These are phyloP conservation scores for Ailurus styani DNA, from an alignment of 2,113 vertebrate genomes.

Conservation along the genomic window DNA sequence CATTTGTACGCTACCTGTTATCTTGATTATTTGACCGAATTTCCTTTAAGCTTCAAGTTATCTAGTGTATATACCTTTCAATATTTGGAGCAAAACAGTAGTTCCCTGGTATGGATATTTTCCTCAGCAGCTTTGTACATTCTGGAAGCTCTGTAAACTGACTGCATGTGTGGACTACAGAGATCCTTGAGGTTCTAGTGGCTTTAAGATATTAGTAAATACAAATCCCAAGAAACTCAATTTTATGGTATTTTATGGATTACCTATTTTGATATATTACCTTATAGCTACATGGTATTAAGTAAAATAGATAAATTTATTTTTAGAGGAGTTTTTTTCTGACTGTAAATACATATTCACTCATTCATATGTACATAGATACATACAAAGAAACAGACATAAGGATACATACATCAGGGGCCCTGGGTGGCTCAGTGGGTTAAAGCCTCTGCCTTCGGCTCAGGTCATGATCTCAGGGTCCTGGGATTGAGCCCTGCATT, in stretches of 20 bases:
- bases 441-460: too few relatives aligned
- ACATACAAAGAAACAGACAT: background rate
- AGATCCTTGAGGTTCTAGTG: background rate
- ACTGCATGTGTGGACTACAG: background rate
- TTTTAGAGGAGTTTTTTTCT: background rate
- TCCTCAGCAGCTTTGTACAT: background rate
- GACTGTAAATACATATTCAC: background rate
- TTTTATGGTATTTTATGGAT: background rate
- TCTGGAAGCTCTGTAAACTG: background rate
- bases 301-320: background rate
- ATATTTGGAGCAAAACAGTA: background rate
- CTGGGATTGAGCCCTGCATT: too few relatives aligned
- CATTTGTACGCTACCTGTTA: background rate
- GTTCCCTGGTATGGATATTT: background rate
- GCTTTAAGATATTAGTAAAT: background rate
- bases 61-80: background rate
- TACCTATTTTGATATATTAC: background rate
- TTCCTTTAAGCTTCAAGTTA: conserved; percentile 7
- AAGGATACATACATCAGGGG: background rate
- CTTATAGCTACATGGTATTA: background rate
- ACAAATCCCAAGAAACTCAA: conserved; percentile 6
- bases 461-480: too few relatives aligned
- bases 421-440: too few relatives aligned
- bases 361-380: background rate
- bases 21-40: conserved; percentile 16